Conservation (phyloP, 2,888 invertebrate species). For the Hirtodrosophila duncani region DNA sequence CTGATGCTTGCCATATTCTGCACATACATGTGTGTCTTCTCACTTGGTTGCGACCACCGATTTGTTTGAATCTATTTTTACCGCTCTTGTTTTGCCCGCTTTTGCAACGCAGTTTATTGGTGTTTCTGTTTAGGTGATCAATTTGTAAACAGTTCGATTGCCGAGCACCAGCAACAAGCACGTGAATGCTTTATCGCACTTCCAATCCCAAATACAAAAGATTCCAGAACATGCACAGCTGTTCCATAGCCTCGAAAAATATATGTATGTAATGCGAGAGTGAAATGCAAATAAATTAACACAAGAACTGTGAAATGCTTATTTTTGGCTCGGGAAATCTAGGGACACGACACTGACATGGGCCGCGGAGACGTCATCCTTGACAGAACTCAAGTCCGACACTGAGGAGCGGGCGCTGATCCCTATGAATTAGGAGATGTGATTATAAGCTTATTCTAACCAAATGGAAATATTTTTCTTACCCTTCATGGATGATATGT, state of each 20-base stretch:
- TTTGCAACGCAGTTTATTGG: conserved; percentile 33
- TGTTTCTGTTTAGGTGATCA: conserved; percentile 39
- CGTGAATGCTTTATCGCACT: conserved; percentile 17
- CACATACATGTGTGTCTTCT: conserved; percentile 5
- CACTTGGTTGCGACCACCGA: conserved; percentile 2
- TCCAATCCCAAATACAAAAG: not conserved
- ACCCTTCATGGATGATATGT: conserved; percentile 53
- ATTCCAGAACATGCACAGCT: not conserved
- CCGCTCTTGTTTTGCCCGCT: conserved; percentile 11
- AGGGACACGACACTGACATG: conserved; percentile 69
- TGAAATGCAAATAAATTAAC: conserved; percentile 1
- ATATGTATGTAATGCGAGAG: too few species aligned
- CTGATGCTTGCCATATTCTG: not conserved
- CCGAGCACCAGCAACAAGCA: too few species aligned
- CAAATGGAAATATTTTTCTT: conserved; percentile 12
- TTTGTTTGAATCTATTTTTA: conserved; percentile 50
- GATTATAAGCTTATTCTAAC: not conserved
- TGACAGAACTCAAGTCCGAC: conserved; percentile 44
- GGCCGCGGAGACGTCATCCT: conserved; percentile 32
- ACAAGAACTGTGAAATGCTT: conserved; percentile 14
- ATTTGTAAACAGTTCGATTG: conserved; percentile 59
- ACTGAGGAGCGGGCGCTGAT: conserved; percentile 51
- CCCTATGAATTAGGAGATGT: not conserved
- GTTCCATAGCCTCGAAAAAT: conserved; percentile 1
- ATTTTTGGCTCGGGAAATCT: conserved; percentile 57